Conservation (phyloP, 2,888 invertebrate species). For the Coelinius sp. region DNA sequence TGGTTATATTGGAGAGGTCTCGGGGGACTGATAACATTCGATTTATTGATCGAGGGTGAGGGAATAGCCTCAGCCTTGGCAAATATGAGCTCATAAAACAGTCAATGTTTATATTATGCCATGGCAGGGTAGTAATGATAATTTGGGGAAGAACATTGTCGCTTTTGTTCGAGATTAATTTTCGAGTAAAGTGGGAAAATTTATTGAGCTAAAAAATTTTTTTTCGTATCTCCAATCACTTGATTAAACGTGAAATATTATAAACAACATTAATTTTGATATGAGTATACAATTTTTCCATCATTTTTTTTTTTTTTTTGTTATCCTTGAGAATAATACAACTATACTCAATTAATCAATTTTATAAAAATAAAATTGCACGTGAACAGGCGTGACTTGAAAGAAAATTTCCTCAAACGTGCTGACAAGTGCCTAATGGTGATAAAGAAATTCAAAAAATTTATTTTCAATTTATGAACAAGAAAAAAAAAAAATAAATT, state of each 20-base stretch:
- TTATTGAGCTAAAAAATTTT: too few relatives aligned
- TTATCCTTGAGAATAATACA: neutral
- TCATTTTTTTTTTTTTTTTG: neutral
- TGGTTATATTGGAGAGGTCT: neutral
- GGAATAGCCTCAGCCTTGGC: neutral
- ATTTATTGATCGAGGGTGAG: neutral
- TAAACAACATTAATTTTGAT: neutral
- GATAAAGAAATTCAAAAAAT: neutral
- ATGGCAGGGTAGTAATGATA: neutral
- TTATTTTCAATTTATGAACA: neutral
- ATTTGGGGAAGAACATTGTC: too few relatives aligned
- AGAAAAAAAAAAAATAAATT: neutral
- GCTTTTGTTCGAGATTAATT: too few relatives aligned
- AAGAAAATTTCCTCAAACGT: neutral
- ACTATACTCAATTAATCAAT: neutral
- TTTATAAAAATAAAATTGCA: neutral
- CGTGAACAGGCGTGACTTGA: neutral
- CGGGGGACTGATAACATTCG: neutral
- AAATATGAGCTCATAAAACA: neutral
- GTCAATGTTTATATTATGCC: neutral
- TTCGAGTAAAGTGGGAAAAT: too few relatives aligned
- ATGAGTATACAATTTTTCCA: neutral
- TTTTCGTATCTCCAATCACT: neutral
- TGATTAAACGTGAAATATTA: neutral
- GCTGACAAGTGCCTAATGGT: slow-evolving; percentile 8